phyloP scores from a whole-genome alignment of 64 coral and sea anemone species.

The Cladopsammia gracilis region DNA sequence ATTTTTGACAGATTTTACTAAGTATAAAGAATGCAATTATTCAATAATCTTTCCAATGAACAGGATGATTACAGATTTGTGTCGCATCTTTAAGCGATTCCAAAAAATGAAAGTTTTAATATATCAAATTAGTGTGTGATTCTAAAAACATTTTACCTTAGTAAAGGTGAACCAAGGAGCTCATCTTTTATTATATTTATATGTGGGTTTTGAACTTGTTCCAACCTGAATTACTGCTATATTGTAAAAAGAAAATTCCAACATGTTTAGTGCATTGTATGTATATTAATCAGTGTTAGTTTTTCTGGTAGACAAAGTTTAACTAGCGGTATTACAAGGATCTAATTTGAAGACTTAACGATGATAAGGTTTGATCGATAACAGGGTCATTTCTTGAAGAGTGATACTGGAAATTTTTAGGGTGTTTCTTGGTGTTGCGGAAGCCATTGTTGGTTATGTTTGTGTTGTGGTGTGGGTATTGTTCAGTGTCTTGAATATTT shows the following conservation, averaged over 20 bases:
- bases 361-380: no score
- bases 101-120: conserved; percentile 30
- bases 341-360: no score
- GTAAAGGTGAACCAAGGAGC: background rate
- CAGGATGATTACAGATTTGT: background rate
- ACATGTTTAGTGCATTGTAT: no score
- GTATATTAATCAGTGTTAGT: no score
- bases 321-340: no score
- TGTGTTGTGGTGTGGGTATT: no score
- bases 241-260: background rate
- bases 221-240: background rate
- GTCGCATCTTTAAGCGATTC: background rate
- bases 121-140: conserved; percentile 22
- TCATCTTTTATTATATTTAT: background rate
- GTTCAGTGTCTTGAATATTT: no score
- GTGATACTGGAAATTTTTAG: no score
- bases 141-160: background rate
- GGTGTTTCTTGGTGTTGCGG: no score
- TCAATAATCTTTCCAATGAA: background rate
- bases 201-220: background rate
- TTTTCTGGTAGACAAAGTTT: no score
- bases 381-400: no score
- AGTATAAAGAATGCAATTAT: background rate
- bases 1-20: conserved; percentile 3
- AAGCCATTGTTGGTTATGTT: no score